Evolutionary conservation across 2,113 vertebrate species (phyloP).

Genomic region (Ciconia boyciana): DNA sequence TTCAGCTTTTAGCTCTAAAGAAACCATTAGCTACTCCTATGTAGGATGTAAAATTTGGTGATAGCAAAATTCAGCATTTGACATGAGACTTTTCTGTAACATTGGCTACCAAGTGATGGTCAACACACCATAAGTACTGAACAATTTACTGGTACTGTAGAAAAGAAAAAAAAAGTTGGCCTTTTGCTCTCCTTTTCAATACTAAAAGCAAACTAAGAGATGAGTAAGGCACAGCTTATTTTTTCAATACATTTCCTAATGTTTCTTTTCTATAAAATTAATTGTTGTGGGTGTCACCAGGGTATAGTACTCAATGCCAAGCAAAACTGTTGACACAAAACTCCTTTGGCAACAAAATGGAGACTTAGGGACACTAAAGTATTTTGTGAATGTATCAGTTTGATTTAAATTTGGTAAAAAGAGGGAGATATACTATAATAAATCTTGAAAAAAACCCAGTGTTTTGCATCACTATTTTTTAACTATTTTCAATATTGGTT

Average conservation of each 20-base stretch:
- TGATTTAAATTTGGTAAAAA: background rate
- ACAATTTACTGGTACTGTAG: background rate
- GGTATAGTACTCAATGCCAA: background rate
- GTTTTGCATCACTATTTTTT: background rate
- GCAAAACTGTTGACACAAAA: background rate
- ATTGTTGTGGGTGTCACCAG: background rate
- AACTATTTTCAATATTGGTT: background rate
- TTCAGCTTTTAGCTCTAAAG: background rate
- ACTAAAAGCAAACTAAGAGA: background rate
- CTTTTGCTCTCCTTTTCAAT: background rate
- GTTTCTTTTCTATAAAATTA: background rate
- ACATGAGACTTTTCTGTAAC: background rate
- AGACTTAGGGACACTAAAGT: background rate
- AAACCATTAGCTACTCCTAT: background rate
- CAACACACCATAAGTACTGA: accelerated
- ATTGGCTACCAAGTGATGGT: background rate
- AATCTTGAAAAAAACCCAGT: accelerated
- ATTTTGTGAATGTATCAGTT: background rate
- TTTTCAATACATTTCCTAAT: background rate
- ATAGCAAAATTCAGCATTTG: background rate
- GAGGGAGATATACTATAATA: background rate
- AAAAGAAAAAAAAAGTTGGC: background rate
- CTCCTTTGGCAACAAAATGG: background rate
- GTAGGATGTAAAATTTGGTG: background rate
- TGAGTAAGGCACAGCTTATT: background rate